Evolutionary conservation across 2,888 invertebrate genomes (phyloP).

Genomic region (Oscheius onirici): DNA sequence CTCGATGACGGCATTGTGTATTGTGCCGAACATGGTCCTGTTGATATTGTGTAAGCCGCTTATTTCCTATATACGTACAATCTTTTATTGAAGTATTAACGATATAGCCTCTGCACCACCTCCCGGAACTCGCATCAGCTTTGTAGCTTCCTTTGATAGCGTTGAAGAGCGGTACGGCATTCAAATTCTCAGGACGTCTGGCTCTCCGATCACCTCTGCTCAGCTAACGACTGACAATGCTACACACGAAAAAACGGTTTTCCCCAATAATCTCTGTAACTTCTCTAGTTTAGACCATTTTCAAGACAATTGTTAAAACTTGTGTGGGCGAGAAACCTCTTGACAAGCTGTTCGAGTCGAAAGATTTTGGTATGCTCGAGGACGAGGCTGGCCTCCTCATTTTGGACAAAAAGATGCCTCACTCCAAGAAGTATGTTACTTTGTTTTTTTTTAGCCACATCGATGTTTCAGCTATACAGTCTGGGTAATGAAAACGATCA

Average conservation of each 20-base stretch:
- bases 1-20: not conserved
- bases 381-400: not conserved
- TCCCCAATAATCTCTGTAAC: not conserved
- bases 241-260: not conserved
- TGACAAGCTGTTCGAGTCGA: not conserved
- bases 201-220: too few relatives aligned
- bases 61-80: not conserved
- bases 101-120: not conserved
- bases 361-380: slow-evolving; percentile 10
- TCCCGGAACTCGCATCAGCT: not conserved
- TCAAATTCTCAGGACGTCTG: too few relatives aligned
- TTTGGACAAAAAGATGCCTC: not conserved
- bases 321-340: not conserved
- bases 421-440: not conserved
- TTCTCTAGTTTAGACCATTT: not conserved
- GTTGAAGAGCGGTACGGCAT: not conserved
- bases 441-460: not conserved
- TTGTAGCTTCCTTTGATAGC: not conserved
- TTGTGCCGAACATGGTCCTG: not conserved
- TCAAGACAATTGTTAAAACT: not conserved
- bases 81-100: not conserved
- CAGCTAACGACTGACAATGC: too few relatives aligned
- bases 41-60: not conserved
- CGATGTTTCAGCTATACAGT: not conserved
- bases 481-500: not conserved